Conservation (phyloP, 1,140 invertebrate genomes). For the Drosophila miranda region DNA sequence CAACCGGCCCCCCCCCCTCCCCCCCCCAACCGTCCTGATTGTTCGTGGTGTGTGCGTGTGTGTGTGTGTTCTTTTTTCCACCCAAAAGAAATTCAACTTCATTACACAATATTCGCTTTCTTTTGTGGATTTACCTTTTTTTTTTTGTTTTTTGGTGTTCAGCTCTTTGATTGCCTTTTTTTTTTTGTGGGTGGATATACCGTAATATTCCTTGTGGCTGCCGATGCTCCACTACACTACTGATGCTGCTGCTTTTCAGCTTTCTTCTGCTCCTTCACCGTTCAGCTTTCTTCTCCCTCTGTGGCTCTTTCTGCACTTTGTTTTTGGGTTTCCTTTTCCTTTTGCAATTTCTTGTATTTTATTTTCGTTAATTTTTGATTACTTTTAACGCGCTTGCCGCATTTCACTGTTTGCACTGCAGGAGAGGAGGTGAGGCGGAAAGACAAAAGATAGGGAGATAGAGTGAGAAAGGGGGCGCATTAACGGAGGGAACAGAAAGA, state of each 20-base stretch:
- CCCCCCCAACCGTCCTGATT: no score
- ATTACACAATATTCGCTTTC: conserved; percentile 66
- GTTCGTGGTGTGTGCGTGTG: neutral
- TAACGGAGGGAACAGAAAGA: conserved; percentile 29
- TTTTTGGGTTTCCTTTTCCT: conserved; percentile 6
- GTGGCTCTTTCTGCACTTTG: conserved; percentile 14
- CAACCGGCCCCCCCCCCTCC: no score
- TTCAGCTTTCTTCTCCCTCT: neutral
- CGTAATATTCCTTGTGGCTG: conserved; percentile 30
- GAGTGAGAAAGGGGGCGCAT: conserved; percentile 5
- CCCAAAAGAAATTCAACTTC: conserved; percentile 58
- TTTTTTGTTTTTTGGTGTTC: conserved; percentile 30
- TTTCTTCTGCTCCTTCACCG: conserved; percentile 9
- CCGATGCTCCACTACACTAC: conserved; percentile 4
- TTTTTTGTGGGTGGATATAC: conserved; percentile 9
- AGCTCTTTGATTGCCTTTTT: conserved; percentile 50
- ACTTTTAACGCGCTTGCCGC: conserved; percentile 47
- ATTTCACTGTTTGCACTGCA: conserved; percentile 64
- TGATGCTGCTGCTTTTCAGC: neutral
- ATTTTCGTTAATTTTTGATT: conserved; percentile 25
- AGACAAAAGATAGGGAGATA: neutral
- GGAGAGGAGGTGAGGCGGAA: conserved; percentile 1
- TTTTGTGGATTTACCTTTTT: conserved; percentile 47
- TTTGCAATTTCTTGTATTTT: conserved; percentile 13
- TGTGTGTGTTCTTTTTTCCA: conserved; percentile 20